Evolutionary conservation across 2,888 invertebrate genomes (phyloP), one percentile per base, ranked within the genome.

Genomic region (Rotaria sp.): DNA sequence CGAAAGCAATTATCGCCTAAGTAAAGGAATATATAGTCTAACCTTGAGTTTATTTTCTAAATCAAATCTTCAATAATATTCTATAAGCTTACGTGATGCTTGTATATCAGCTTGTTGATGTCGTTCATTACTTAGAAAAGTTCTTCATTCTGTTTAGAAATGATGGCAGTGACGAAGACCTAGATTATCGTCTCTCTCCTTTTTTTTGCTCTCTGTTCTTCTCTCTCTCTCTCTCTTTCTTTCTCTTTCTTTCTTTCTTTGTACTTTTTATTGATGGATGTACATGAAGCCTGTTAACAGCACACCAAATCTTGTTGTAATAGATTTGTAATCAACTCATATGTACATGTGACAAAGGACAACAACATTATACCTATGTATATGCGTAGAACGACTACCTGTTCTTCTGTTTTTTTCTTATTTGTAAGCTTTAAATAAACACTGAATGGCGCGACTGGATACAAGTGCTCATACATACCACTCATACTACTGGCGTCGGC

Each of bases 251-350:
- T 67, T 67, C 67, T 35, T 35, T 67, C 67, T 67, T 67, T 67
- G 30, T 67, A 67, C 30, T 35, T 30, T 67, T 67, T 35, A 67
- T 67, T 35, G 67, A 67, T 67, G 57, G 57, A 59, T 59, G 57
- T 7, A 30, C 57, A 59, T 59, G 13, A 59, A 59, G 57, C 57
- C 57, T 7, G n/a, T 30, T 30, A 59, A 30, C n/a, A 59, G 26
- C 30, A 59, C 21, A 30, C 13, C n/a, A 15, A 30, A 59, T 59
- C 57, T 59, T 15, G 15, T 59, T 59, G 57, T 59, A 59, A 59
- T 59, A 59, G 57, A 59, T 59, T 59, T 59, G 30, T 59, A 59
- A 59, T 30, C 57, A 59, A 59, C 57, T 59, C 57, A 59, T 55
- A 55, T 59, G 57, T 59, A 59, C n/a, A 30, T 59, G 57, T 59